Base-by-base conservation (phyloP, 2,797 vertebrate species). In the Poeciliopsis paucimaculata region DNA sequence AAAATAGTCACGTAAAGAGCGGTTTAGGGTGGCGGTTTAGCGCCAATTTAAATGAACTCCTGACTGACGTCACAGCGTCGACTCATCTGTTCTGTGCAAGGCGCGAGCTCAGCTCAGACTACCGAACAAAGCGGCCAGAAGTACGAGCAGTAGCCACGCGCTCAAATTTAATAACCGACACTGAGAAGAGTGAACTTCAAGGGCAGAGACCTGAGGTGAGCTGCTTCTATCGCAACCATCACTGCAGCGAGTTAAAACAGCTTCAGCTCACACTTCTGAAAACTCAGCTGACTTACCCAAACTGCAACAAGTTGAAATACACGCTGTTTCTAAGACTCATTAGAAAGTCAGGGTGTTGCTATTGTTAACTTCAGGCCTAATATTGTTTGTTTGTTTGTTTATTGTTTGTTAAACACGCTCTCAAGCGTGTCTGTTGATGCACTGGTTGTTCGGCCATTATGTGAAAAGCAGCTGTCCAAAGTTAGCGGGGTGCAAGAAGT, bases 31-130 rank as follows among this genome's bases (percentile, higher is more conserved):
- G 28, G 68, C 7, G 31, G 16, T 91, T 94, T 84, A 91, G 93
- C 93, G 92, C 93, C 91, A 93, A 94, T 78, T 92, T 92, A 90
- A 93, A 94, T 82, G 85, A 64, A 88, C 94, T 90, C 92, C 95
- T 90, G 91, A 88, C 90, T 87, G 93, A 91, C 94, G 91, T 88
- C 89, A 84, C 26, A 15, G 86, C 85, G 77, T 81, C 77, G 60
- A 86, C 90, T 93, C 93, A 89, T 94, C 92, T 90, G 93, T 87
- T 93, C 88, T 87, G 87, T 85, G 66, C 81, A 78, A 90, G 92
- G 94, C 93, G 93, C 94, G 90, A 94, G 94, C 91, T 91, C 91
- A 90, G 82, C 79, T 86, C 81, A 82, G 82, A 85, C 87, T 77
- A 76, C 66, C 51, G 72, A 60, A 73, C 80, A 83, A 75, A 75